Evolutionary conservation across 2,113 vertebrate genomes (phyloP).

Genomic region (Channa maculata): DNA sequence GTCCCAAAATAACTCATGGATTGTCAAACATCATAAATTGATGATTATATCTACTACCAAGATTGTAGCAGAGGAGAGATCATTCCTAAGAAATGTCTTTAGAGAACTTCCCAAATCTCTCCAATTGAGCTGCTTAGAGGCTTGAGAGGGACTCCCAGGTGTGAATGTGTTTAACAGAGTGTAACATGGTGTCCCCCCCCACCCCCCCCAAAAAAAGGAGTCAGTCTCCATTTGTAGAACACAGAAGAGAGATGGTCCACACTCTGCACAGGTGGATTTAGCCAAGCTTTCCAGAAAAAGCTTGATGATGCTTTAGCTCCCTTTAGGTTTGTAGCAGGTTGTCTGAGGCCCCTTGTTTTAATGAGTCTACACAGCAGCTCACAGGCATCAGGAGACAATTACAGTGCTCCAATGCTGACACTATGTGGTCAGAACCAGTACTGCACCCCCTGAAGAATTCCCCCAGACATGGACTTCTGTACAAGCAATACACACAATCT

Average conservation of each 20-base stretch:
- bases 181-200: not conserved
- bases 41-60: not conserved
- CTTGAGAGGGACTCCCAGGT: constrained; percentile 19
- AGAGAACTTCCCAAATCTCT: not conserved
- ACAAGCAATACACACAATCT: too few species aligned
- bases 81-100: not conserved
- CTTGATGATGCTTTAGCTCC: constrained; percentile 15
- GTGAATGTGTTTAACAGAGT: constrained; percentile 24
- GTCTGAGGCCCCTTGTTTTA: not conserved
- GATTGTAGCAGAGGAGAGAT: not conserved
- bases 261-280: not conserved
- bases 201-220: not conserved
- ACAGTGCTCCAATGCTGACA: constrained; percentile 58
- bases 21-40: constrained; percentile 9
- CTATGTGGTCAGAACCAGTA: constrained; percentile 14
- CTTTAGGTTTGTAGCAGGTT: constrained; percentile 6
- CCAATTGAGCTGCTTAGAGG: constrained; percentile 8
- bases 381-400: not conserved
- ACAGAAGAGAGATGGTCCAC: not conserved
- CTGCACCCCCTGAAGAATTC: not conserved
- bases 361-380: not conserved
- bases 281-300: not conserved
- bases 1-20: not conserved
- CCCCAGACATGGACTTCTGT: too few species aligned
- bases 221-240: not conserved